Percentiles rank a stretch among this genome's conserved stretches.
phyloP scores from a whole-genome alignment of 2,797 vertebrate species.

The Arrhamphus sclerolepis region DNA sequence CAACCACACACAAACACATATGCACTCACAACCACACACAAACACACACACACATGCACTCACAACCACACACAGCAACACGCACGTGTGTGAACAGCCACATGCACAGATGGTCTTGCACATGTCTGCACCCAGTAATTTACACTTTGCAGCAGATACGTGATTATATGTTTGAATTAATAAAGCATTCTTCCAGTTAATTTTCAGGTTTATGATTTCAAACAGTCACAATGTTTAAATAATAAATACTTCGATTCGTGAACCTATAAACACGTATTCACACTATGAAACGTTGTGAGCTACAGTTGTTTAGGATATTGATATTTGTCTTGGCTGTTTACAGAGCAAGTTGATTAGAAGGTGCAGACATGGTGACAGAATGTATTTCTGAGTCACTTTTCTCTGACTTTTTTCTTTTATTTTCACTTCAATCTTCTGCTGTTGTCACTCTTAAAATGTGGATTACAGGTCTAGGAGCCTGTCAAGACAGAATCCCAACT shows the following conservation, averaged over 20 bases:
- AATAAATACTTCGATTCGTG: neutral
- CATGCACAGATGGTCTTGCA: neutral
- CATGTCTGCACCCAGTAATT: neutral
- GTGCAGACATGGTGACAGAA: neutral
- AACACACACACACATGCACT: too few species aligned
- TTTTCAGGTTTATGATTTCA: conserved; percentile 28
- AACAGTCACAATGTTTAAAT: conserved; percentile 2
- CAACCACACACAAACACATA: too few species aligned
- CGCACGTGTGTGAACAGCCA: too few species aligned
- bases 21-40: too few species aligned
- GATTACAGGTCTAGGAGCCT: neutral
- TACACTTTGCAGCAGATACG: neutral
- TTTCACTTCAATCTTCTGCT: neutral
- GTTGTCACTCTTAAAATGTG: neutral
- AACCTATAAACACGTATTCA: neutral
- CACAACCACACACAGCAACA: neutral
- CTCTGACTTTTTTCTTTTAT: neutral
- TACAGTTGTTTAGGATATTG: neutral
- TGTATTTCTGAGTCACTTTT: neutral
- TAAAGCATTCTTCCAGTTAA: conserved; percentile 12
- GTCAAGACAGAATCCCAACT: neutral
- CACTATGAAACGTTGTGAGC: neutral
- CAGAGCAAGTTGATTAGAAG: neutral
- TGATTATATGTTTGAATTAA: conserved; percentile 17
- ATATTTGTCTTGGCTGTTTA: neutral